Evolutionary conservation across 2,797 vertebrate genomes (phyloP), one percentile per base, ranked within the genome.

Genomic region (Myotis daubentonii): DNA sequence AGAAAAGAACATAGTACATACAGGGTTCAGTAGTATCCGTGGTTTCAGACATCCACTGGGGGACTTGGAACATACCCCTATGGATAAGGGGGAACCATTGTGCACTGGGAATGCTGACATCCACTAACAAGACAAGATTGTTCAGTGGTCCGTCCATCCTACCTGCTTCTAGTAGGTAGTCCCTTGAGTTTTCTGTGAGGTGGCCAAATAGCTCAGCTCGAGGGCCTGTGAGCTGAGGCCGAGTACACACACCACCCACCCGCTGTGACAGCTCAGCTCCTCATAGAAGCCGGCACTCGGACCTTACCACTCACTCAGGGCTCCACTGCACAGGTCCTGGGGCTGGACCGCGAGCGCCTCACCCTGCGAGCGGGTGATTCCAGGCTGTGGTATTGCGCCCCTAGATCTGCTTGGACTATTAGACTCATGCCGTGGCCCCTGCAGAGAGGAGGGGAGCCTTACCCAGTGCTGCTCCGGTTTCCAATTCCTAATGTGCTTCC

Each of bases 121-220:
- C 89, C 38, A 5, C 93, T 75, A 55, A 76, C 20, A 28, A 71
- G 79, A 41, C 6, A 22, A 79, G 81, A 33, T 62, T 60, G 51
- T 87, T 80, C 70, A 65, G 33, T 68, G 87, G 76, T 19, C 49
- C 19, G 3, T 30, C 51, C n/a, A 5, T 81, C 81, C 66, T 53
- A 30, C 60, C 85, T 78, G 3, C 86, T 92, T 70, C n/a, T 41
- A 0, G 68, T 36, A 89, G 91, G 72, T 66, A 38, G 36, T 11
- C 30, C 74, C 82, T 80, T 65, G 68, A 84, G 33, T 88, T 83
- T 92, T 70, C 84, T 89, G 62, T 88, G 93, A 86, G 49, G n/a
- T 85, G 28, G 83, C 90, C 71, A 70, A 65, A 51, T 60, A 78
- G 33, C 80, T 74, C 65, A 70, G 41, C 79, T 86, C 74, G 36